Evolutionary conservation across 2,888 invertebrate species (phyloP), one percentile per base, ranked within the genome.

Genomic region (Hymenopus coronatus): DNA sequence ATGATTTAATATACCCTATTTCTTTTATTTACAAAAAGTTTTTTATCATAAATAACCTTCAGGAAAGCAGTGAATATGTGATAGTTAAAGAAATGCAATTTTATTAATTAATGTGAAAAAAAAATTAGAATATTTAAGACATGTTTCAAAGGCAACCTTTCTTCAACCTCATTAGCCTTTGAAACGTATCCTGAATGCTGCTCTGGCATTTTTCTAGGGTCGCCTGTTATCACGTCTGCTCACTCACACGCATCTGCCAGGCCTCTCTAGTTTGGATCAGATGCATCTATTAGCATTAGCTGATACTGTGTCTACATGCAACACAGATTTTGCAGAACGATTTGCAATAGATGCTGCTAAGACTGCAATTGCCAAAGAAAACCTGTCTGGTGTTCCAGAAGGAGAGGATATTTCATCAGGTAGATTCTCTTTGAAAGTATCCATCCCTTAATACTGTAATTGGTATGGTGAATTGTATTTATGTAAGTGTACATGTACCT

Each of bases 211-310:
- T 40, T n/a, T 20, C 89, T 85, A 94, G 95, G 96, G 97, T 81
- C 95, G 98, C 90, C 95, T 98, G 20, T 93, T 99, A 15, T 98
- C 98, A 0, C 96, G 98, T 3, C 95, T 99, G 14, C 94, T 99
- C 82, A 99, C 99, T 0, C 99, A 99, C 93, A 98, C 98, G 0
- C 98, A 98, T 93, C 94, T 98, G 70, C 99, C 99, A 0, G 99
- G 99, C 0, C 94, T 99, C 82, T 98, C 98, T 6, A 98, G 98
- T 91, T 95, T 99, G 88, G 99, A 99, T 94, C 99, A 99, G 94
- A 99, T 99, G 99, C 99, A 99, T 93, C 94, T 99, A 90, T 94
- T 99, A n/a, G 99, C 99, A 1, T 93, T 99, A 90, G 99, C 99
- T 20, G 99, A 99, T 92, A 99, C 99, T 0, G 98, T 99, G 0